phyloP scores from a whole-genome alignment of 2,888 invertebrate species.

The Nematopogon swammerdamellus region DNA sequence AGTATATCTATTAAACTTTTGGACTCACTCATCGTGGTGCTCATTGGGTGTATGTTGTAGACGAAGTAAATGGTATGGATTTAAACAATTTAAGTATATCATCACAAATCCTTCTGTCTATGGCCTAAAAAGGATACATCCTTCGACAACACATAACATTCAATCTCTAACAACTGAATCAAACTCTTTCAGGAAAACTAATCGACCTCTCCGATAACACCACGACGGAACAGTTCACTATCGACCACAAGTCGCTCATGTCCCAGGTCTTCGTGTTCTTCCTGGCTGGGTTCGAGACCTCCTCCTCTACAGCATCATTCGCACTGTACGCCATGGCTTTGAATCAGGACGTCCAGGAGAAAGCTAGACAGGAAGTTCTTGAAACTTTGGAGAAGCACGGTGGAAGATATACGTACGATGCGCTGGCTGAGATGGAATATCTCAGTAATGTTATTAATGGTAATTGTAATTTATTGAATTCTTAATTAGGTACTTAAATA shows the following conservation, averaged over 20 bases:
- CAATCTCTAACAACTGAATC: too few relatives aligned
- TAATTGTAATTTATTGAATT: too few relatives aligned
- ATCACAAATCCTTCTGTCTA: too few relatives aligned
- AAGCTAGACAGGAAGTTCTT: conserved; percentile 18
- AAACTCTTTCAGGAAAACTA: background rate
- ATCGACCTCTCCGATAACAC: background rate
- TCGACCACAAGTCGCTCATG: background rate
- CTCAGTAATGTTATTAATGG: conserved; percentile 19
- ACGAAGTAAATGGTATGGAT: too few relatives aligned
- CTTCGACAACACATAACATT: too few relatives aligned
- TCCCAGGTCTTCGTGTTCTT: conserved; percentile 32
- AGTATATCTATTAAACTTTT: too few relatives aligned
- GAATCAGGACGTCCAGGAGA: conserved; percentile 30
- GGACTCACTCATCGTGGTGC: too few relatives aligned
- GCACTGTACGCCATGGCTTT: conserved; percentile 27
- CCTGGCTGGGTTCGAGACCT: conserved; percentile 40
- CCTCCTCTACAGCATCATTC: conserved; percentile 31
- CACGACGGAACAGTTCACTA: background rate
- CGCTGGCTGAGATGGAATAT: conserved; percentile 19
- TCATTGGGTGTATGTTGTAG: too few relatives aligned
- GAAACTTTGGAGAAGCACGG: conserved; percentile 13
- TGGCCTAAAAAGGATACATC: too few relatives aligned
- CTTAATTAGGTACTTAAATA: too few relatives aligned
- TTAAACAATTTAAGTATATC: too few relatives aligned
- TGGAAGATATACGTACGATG: conserved; percentile 18